phyloP scores from a whole-genome alignment of 53 echinoderm and acorn worm species.

The Antedon mediterranea region DNA sequence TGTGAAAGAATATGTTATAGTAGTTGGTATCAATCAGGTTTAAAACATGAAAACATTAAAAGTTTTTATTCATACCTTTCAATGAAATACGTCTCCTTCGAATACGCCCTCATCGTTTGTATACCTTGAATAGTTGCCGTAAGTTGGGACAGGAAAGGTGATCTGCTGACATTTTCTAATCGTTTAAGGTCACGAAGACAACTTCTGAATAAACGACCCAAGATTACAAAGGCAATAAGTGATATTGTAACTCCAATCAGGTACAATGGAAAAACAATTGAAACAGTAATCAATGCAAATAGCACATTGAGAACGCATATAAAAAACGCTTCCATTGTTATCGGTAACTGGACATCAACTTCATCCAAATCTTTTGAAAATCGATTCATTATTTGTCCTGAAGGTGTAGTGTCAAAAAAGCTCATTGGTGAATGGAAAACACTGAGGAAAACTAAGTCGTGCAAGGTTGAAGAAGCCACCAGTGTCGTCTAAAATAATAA shows the following conservation, averaged over 20 bases:
- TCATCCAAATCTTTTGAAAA: constrained; percentile 69
- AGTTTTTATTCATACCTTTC: too few species aligned
- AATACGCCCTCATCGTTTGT: constrained; percentile 52
- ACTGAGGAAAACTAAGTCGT: constrained; percentile 35
- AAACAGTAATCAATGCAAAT: constrained; percentile 28
- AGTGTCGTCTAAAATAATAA: constrained; percentile 36
- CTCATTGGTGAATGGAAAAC: constrained; percentile 50
- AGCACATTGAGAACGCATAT: constrained; percentile 32
- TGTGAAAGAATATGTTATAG: too few species aligned
- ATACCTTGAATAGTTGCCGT: constrained; percentile 66
- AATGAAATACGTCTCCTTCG: constrained; percentile 36
- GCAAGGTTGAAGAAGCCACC: constrained; percentile 34
- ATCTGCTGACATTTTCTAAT: constrained; percentile 42
- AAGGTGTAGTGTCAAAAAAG: constrained; percentile 57
- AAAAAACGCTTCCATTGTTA: constrained; percentile 33
- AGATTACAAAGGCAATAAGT: constrained; percentile 15
- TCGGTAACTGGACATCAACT: constrained; percentile 59
- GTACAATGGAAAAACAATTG: constrained; percentile 48
- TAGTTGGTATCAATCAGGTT: too few species aligned
- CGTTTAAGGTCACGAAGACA: constrained; percentile 71
- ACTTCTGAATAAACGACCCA: constrained; percentile 35
- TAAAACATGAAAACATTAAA: too few species aligned
- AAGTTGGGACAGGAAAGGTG: constrained; percentile 52
- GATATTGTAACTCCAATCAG: constrained; percentile 18
- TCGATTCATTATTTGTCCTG: constrained; percentile 56